Base-by-base conservation (phyloP, 2,113 vertebrate genomes). In the Myrmophylax atrothorax region DNA sequence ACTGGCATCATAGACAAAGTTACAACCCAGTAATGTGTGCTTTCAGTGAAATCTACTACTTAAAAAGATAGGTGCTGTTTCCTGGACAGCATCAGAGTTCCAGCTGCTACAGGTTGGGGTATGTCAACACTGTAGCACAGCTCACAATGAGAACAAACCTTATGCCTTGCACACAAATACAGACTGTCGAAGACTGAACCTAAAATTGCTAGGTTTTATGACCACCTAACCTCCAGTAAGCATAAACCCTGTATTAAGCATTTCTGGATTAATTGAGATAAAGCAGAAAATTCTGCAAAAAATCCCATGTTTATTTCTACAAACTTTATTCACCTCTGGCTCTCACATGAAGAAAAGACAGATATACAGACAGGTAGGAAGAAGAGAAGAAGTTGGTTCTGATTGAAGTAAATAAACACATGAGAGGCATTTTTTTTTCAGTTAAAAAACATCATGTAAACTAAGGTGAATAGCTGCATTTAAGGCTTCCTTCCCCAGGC, bases 71-170 rank as follows among this genome's bases (percentile, higher is more conserved):
- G 9, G 5, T 46, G 31, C 25, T 74, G 5, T 47, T 81, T 78
- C 23, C 7, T 7, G 38, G 31, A 33, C 3, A 69, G 10, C 40
- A 77, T 90, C 17, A 23, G 59, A 38, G 17, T 55, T 78, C 47
- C 2, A 2, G 0, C 1, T 60, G 63, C 14, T 35, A 11, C 1
- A 10, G 18, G 13, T 5, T 56, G 18, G 22, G 40, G n/a, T 53
- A 19, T 19, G 2, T 23, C 9, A 37, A 60, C 3, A 4, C 8
- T 26, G 11, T 23, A 55, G 26, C 18, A 33, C 18, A 37, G 52
- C 68, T 76, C 58, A 62, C 50, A 58, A 50, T 44, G 37, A 84
- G n/a, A 47, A 6, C 14, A 72, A 56, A 25, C 18, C 2, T 8
- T 62, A 1, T 50, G 20, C 28, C 13, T 50, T 42, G 53, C 66